Evolutionary conservation across 1,140 invertebrate species (phyloP), one percentile per base, ranked within the genome.

Genomic region (Achatina immaculata): DNA sequence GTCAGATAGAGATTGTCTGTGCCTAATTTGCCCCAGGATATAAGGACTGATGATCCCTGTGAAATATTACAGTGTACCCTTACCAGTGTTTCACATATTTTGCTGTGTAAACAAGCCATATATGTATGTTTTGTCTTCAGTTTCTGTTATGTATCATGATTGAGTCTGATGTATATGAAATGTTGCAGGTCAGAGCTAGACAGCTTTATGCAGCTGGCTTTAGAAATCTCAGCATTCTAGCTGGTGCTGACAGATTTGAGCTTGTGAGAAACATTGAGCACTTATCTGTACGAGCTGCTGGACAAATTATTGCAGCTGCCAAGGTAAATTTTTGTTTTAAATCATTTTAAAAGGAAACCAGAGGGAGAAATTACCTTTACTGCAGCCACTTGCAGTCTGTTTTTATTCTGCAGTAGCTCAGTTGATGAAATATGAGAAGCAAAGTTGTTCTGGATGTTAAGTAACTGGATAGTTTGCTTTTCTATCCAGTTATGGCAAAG

Each of bases 181-280:
- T 73, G 43, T 43, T 43, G 81, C 85, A 95, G 94, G 95, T 94
- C 78, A 93, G 96, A 83, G 97, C 97, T 0, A 93, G 94, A 78
- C 96, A 97, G 89, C 90, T 98, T 9, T 95, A 94, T 88, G 94
- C 94, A 84, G 95, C 95, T 34, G 97, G 97, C 0, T 98, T 93
- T 90, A 95, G 94, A 90, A 94, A 94, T 7, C 90, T 98, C 14
- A 93, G 94, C 83, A 94, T 93, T 73, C 92, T 98, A 73, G 96
- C 96, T 24, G 94, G 93, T 83, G 94, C 95, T 4, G 91, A 94
- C 34, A 93, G 94, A 0, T 91, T 93, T 11, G 91, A 94, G 24
- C 91, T 97, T 65, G 91, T 94, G 0, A 90, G 93, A 65, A 90
- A 91, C 81, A 93, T 98, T 14, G 92, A 95, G 75, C 94, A 95